These are phyloP conservation scores for Oreocharis arfaki DNA, from an alignment of 2,113 vertebrate species.

Conservation along the genomic window DNA sequence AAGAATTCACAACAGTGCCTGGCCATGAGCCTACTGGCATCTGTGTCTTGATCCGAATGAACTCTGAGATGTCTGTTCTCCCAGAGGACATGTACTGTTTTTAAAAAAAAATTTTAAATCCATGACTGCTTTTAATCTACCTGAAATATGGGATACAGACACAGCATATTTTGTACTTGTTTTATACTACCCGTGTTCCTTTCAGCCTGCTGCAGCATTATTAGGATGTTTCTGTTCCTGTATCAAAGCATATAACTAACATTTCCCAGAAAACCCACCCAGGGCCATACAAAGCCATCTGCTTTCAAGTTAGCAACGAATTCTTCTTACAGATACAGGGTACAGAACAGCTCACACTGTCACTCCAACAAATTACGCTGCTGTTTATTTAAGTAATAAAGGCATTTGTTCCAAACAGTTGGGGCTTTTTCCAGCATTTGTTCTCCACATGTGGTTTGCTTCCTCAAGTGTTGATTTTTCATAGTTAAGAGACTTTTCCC, in stretches of 20 bases:
- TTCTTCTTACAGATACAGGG: neutral
- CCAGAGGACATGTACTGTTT: neutral
- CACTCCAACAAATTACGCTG: neutral
- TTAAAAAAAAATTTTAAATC: neutral
- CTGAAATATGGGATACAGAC: slow-evolving; percentile 31
- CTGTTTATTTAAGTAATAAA: slow-evolving; percentile 45
- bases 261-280: neutral
- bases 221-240: neutral
- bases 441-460: slow-evolving; percentile 48
- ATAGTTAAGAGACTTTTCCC: slow-evolving; percentile 23
- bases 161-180: neutral
- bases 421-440: slow-evolving; percentile 24
- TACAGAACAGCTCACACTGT: neutral
- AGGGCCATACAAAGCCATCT: neutral
- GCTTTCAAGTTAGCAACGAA: neutral
- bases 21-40: slow-evolving; percentile 24
- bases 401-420: slow-evolving; percentile 33
- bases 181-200: neutral
- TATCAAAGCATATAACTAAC: neutral
- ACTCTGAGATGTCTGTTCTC: slow-evolving; percentile 30
- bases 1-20: slow-evolving; percentile 41
- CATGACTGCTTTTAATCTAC: slow-evolving; percentile 31
- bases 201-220: neutral
- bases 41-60: slow-evolving; percentile 19
- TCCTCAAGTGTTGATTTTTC: slow-evolving; percentile 53